These are phyloP conservation scores for Sebastolobus alascanus DNA, from an alignment of 2,797 vertebrate genomes.

Conservation along the genomic window DNA sequence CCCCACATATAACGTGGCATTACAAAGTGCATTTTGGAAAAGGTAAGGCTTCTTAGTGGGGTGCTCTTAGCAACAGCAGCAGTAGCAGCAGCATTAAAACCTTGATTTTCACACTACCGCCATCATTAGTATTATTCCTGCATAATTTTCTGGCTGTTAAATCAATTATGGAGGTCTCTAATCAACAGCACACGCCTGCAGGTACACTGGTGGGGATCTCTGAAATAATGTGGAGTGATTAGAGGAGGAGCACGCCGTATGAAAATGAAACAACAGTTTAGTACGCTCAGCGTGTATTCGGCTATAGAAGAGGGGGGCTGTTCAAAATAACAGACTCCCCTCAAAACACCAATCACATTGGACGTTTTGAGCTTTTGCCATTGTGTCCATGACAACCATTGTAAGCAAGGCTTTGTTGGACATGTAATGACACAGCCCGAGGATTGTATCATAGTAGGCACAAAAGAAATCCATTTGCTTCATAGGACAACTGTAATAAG, in stretches of 20 bases:
- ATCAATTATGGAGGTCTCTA: constrained; percentile 58
- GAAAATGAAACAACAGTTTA: constrained; percentile 36
- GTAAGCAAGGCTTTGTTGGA: constrained; percentile 34
- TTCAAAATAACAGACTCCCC: constrained; percentile 5
- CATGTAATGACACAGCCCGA: constrained; percentile 58
- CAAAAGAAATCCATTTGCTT: constrained; percentile 65
- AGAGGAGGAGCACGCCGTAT: constrained; percentile 33
- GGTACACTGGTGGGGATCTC: constrained; percentile 45
- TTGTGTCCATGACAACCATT: constrained; percentile 71
- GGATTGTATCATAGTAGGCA: constrained; percentile 50
- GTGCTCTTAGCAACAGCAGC: constrained; percentile 5
- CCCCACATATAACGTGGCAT: background rate
- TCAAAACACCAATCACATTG: constrained; percentile 22
- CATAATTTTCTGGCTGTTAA: constrained; percentile 60
- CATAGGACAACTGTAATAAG: constrained; percentile 40
- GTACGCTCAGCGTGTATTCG: constrained; percentile 5
- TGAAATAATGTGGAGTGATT: constrained; percentile 58
- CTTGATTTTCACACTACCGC: constrained; percentile 42
- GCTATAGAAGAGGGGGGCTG: background rate
- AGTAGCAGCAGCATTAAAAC: constrained; percentile 25
- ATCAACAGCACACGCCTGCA: constrained; percentile 58
- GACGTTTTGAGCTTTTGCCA: constrained; percentile 15
- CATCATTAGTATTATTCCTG: constrained; percentile 48
- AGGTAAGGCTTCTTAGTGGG: constrained; percentile 9
- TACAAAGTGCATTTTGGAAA: constrained; percentile 35